Base-by-base conservation (phyloP, 2,113 vertebrate genomes). In the Malurus cyaneus region DNA sequence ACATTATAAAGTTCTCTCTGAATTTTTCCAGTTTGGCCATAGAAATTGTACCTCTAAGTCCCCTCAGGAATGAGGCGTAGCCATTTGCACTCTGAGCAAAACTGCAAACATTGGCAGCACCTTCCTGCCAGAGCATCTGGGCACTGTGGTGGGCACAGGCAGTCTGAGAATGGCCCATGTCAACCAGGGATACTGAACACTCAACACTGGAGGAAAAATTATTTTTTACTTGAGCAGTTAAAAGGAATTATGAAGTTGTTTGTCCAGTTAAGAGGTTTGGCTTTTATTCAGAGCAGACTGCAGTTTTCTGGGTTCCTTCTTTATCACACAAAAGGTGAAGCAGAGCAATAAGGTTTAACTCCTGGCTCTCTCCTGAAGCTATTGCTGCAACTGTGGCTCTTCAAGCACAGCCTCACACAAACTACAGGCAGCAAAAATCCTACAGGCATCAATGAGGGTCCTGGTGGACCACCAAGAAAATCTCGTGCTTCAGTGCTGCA, bases 101-200 rank as follows among this genome's bases (percentile, higher is more conserved):
- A n/a, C 56, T 32, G 36, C 25, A n/a, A 71, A 49, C 59, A 9
- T 0, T 25, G 4, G 5, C 41, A 52, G 11, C 41, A 24, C 28
- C 36, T 44, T 49, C 49, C 36, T 64, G 26, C 41, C 76, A 77
- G n/a, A 26, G 34, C 25, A 25, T 18, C 20, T 4, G 34, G 59
- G 31, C 26, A 34, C 78, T 9, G 12, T 0, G 12, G 14, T 14
- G 36, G 57, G 53, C 44, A 34, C 0, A 0, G 29, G 25, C 81
- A 52, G 28, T 0, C 72, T 4, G 3, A 26, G 46, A 65, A n/a
- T 29, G 50, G 53, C 7, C 2, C 31, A 9, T 13, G 11, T 12
- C 11, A 8, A 11, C 36, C 49, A 60, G 29, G 57, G 34, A 42
- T 6, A 31, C 56, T 11, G n/a, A 73, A 29, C 41, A 44, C 32